Percentiles rank a stretch among this genome's conserved stretches.
These are phyloP conservation scores for Formica exsecta DNA, from an alignment of 1,140 invertebrate species.

Conservation along the genomic window DNA sequence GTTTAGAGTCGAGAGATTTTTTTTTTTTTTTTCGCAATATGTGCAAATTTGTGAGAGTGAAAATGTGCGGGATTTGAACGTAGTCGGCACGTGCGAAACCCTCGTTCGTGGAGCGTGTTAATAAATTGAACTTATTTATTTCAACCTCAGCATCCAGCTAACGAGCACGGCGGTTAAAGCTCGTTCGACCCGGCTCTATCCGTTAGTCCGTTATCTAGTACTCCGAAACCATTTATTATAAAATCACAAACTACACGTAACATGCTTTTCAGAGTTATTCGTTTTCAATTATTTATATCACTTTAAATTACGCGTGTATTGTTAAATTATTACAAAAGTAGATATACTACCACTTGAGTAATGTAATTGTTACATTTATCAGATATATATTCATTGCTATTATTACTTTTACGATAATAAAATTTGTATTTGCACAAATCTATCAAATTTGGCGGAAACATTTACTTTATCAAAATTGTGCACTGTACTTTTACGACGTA, in stretches of 20 bases:
- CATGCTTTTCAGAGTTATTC: neutral
- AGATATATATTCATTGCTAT: neutral
- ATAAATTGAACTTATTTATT: slow-evolving; percentile 72
- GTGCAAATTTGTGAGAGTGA: neutral
- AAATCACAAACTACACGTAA: slow-evolving; percentile 23
- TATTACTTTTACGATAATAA: neutral
- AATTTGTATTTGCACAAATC: neutral
- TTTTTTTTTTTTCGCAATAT: neutral
- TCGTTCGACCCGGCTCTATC: neutral
- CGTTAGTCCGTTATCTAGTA: slow-evolving; percentile 17
- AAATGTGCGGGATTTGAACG: slow-evolving; percentile 21
- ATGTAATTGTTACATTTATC: slow-evolving; percentile 5
- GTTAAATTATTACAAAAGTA: neutral
- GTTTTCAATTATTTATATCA: slow-evolving; percentile 10
- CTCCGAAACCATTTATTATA: slow-evolving; percentile 33
- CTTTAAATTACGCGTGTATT: neutral
- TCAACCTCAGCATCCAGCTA: slow-evolving; percentile 53
- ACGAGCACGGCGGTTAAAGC: slow-evolving; percentile 51
- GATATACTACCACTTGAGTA: neutral
- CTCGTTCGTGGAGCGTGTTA: slow-evolving; percentile 47
- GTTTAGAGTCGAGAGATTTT: slow-evolving; percentile 55
- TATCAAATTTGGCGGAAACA: neutral
- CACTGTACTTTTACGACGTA: neutral
- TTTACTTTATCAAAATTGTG: slow-evolving; percentile 31
- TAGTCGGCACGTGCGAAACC: slow-evolving; percentile 32